A percentile compares a stretch with the other conserved stretches of the same genome.
These are phyloP conservation scores for Hypselothyrea guttata DNA, from an alignment of 2,888 invertebrate genomes.

Conservation along the genomic window DNA sequence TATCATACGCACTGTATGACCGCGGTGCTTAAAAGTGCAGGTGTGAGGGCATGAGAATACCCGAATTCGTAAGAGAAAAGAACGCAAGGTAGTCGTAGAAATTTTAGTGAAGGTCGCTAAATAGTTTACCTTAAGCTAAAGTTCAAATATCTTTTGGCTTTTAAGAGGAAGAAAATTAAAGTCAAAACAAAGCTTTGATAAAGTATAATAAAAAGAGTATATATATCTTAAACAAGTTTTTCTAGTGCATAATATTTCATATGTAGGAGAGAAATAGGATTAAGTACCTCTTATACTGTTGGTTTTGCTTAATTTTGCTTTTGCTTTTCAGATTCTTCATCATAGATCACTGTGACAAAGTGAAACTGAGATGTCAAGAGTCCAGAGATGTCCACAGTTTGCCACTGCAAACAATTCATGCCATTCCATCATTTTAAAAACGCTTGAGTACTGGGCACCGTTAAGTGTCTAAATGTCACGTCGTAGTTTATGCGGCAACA, in stretches of 20 bases:
- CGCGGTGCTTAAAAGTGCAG: conserved; percentile 3
- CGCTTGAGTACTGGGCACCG: conserved; percentile 4
- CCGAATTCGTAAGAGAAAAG: conserved; percentile 48
- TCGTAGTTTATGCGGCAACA: conserved; percentile 57
- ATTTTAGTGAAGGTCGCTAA: conserved; percentile 62
- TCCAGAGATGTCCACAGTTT: too few species aligned
- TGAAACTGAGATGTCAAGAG: too few species aligned
- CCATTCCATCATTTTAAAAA: neutral
- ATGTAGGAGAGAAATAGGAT: conserved; percentile 7
- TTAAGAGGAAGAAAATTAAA: conserved; percentile 11
- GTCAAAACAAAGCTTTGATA: conserved; percentile 1
- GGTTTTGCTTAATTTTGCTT: too few species aligned
- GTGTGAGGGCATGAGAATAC: conserved; percentile 7
- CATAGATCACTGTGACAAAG: too few species aligned
- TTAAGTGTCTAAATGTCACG: conserved; percentile 64
- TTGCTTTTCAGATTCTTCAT: too few species aligned
- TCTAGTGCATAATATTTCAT: neutral
- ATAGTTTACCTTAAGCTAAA: conserved; percentile 52
- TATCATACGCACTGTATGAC: conserved; percentile 62
- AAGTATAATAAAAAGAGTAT: neutral
- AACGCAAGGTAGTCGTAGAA: conserved; percentile 50
- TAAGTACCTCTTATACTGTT: too few species aligned
- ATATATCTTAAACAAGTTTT: too few species aligned
- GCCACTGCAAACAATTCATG: too few species aligned
- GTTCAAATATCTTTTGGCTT: conserved; percentile 31